Evolutionary conservation across 1,140 invertebrate species (phyloP), one percentile per base, ranked within the genome.

Genomic region (Cardiocondyla obscurior): DNA sequence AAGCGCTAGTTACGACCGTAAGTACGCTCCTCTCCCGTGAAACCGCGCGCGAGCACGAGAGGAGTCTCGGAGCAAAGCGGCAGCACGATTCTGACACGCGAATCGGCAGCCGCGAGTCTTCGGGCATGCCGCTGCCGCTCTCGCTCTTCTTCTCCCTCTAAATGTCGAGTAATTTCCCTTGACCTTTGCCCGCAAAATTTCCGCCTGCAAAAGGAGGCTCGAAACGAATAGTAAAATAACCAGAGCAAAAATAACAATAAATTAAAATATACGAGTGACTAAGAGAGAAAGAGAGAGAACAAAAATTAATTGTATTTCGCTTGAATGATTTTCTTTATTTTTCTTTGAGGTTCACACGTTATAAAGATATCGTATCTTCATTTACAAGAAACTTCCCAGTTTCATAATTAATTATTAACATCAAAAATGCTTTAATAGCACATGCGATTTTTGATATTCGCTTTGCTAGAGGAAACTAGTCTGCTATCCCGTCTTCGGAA

Each of bases 131-230:
- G 30, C 49, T 51, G 49, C 55, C 28, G 84, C 84, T 72, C 72
- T 73, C 10, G 10, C 4, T 30, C 42, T 62, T 10, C 28, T 3
- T n/a, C 60, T 83, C 88, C 88, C 82, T 83, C 89, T 89, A 90
- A 90, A 90, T 85, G 79, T 79, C 82, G 86, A 89, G 89, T 82
- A 88, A 92, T 90, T 89, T 85, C 77, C 90, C 90, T 92, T 92
- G 92, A 93, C 90, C 92, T 82, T 87, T 92, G 87, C 87, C 67
- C 81, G 69, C 76, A 55, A 69, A 51, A 88, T 72, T 74, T 57
- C 55, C 33, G 36, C 49, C 33, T 30, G 65, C 22, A 49, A 49
- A 25, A 44, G 67, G 58, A 67, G 22, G 30, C 82, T 74, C 22
- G 36, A 36, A 30, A 19, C 67, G 73, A 67, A 39, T 53, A 85